Percentiles rank a stretch among this genome's conserved stretches.
phyloP scores from a whole-genome alignment of 2,888 invertebrate species.

The Calameuta filiformis region DNA sequence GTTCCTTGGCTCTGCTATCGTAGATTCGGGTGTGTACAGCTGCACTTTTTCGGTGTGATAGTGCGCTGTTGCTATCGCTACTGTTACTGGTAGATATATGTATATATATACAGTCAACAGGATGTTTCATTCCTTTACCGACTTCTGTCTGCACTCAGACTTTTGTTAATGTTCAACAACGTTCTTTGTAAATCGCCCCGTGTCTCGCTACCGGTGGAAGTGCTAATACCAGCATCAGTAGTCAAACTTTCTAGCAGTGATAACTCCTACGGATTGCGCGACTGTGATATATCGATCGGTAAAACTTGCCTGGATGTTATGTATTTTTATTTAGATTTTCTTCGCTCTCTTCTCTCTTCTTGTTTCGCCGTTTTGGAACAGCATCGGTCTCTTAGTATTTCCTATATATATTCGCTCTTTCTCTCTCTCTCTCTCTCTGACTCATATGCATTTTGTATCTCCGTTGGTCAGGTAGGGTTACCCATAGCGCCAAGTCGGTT shows the following conservation, averaged over 20 bases:
- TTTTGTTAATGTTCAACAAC: neutral
- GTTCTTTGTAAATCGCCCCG: neutral
- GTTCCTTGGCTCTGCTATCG: neutral
- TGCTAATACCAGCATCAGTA: neutral
- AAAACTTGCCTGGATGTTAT: neutral
- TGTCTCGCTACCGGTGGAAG: neutral
- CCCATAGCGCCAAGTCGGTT: constrained; percentile 27
- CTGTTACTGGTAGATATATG: neutral
- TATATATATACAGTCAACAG: neutral
- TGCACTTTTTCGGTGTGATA: neutral
- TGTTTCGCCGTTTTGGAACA: constrained; percentile 11
- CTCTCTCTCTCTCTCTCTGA: constrained; percentile 2
- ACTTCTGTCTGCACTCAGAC: neutral
- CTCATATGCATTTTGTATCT: constrained; percentile 2
- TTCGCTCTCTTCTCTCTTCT: constrained; percentile 14
- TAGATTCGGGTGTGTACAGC: neutral
- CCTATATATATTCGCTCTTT: constrained; percentile 13
- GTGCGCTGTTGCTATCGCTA: neutral
- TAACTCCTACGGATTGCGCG: neutral
- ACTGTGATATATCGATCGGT: neutral
- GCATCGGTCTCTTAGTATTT: neutral
- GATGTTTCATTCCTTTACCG: neutral
- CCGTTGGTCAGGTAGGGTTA: neutral
- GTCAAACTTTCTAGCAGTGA: neutral
- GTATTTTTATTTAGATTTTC: neutral